Evolutionary conservation across 2,113 vertebrate genomes (phyloP).

Genomic region (Hiodon tergisus): DNA sequence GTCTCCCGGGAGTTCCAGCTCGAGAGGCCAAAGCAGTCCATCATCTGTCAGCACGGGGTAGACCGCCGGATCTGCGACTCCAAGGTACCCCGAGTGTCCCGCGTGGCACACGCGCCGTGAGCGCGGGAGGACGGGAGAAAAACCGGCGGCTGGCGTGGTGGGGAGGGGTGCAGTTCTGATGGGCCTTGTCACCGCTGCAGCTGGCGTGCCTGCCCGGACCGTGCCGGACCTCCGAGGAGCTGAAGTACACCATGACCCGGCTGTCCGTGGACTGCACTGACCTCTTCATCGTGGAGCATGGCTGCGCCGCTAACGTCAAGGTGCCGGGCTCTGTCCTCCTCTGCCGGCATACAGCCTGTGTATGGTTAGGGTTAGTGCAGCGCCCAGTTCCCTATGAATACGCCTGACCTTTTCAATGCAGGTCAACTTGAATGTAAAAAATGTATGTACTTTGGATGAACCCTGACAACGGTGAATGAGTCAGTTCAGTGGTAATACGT

Average conservation of each 20-base stretch:
- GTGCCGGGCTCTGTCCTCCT: conserved; percentile 42
- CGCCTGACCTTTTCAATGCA: no score
- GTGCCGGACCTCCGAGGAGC: conserved; percentile 85
- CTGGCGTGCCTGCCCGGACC: conserved; percentile 77
- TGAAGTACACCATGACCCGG: conserved; percentile 97
- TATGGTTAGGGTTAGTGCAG: no score
- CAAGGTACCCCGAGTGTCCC: conserved; percentile 67
- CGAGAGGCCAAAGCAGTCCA: conserved; percentile 83
- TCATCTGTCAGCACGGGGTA: conserved; percentile 91
- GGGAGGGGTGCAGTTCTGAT: not conserved
- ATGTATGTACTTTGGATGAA: no score
- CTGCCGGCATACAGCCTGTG: no score
- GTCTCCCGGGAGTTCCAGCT: conserved; percentile 89
- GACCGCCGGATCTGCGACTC: conserved; percentile 85
- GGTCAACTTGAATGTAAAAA: no score
- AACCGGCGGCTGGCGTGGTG: no score
- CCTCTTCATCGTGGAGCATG: conserved; percentile 88
- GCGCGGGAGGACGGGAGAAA: no score
- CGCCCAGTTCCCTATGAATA: no score
- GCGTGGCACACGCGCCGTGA: no score
- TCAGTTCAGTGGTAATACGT: no score
- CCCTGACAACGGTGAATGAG: no score
- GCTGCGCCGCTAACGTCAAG: conserved; percentile 90
- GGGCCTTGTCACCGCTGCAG: conserved; percentile 50
- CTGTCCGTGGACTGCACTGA: conserved; percentile 86